These are phyloP conservation scores for Venturia canescens DNA, from an alignment of 1,140 invertebrate species.

Conservation along the genomic window DNA sequence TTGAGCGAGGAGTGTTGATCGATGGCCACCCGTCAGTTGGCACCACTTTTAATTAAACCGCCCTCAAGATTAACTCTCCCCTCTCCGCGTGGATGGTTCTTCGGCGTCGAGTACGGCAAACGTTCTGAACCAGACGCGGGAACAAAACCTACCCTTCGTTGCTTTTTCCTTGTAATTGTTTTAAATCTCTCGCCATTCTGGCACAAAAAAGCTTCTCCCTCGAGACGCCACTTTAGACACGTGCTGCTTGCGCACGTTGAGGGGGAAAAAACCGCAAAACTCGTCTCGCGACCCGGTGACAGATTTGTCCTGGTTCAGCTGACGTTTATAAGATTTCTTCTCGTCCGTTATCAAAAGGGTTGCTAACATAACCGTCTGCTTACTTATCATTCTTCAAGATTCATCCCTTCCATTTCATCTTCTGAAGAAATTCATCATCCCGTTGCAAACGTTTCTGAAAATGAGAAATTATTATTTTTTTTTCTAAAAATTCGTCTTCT, in stretches of 20 bases:
- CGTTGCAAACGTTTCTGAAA: background rate
- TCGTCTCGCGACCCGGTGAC: conserved; percentile 66
- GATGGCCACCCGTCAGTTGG: conserved; percentile 77
- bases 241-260: conserved; percentile 49
- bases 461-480: background rate
- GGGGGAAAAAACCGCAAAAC: conserved; percentile 70
- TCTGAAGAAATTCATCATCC: conserved; percentile 49
- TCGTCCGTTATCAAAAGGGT: conserved; percentile 51
- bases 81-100: conserved; percentile 50
- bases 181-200: conserved; percentile 71
- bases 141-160: conserved; percentile 18
- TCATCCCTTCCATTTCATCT: conserved; percentile 54
- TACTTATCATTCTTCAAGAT: conserved; percentile 37
- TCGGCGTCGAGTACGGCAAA: background rate
- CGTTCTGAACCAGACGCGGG: conserved; percentile 19
- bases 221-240: conserved; percentile 61
- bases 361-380: background rate
- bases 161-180: conserved; percentile 74
- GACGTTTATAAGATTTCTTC: conserved; percentile 69
- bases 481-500: too few species aligned
- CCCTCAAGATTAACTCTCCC: conserved; percentile 75
- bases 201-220: conserved; percentile 46
- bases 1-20: conserved; percentile 70
- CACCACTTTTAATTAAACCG: conserved; percentile 77
- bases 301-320: conserved; percentile 65